Percentiles rank a stretch among this genome's conserved stretches.
phyloP scores from a whole-genome alignment of 2,113 vertebrate genomes.

The Ceyx cyanopectus region DNA sequence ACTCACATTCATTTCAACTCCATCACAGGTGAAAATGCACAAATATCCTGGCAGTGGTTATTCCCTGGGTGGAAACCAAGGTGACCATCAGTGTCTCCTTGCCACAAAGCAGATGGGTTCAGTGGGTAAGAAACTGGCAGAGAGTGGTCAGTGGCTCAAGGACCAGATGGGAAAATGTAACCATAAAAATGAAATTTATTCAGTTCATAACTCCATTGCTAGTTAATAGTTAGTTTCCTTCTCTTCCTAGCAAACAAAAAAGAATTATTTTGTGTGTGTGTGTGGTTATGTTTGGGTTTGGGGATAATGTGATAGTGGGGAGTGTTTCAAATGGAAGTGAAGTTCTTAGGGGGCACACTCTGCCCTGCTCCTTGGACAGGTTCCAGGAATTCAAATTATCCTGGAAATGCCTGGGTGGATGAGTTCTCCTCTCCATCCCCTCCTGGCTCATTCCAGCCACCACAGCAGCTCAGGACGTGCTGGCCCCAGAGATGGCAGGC shows the following conservation, averaged over 20 bases:
- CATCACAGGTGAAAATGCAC: not conserved
- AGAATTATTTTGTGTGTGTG: too few relatives aligned
- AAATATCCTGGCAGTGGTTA: not conserved
- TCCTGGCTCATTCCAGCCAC: too few relatives aligned
- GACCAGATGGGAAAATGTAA: too few relatives aligned
- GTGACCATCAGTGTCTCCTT: not conserved
- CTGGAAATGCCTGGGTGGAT: too few relatives aligned
- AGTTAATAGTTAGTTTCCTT: too few relatives aligned
- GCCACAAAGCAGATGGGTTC: not conserved
- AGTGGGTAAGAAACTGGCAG: too few relatives aligned
- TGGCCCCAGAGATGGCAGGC: not conserved
- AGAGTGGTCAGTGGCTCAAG: too few relatives aligned
- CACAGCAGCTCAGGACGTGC: not conserved
- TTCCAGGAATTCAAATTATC: not conserved
- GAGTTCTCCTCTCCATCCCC: too few relatives aligned
- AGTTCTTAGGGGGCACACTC: not conserved
- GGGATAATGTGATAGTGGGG: not conserved
- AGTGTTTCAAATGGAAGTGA: not conserved
- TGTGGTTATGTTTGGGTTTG: too few relatives aligned
- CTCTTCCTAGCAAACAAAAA: too few relatives aligned
- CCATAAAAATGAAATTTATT: too few relatives aligned
- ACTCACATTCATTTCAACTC: not conserved
- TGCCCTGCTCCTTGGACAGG: not conserved
- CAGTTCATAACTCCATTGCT: too few relatives aligned
- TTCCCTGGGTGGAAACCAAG: not conserved